Base-by-base conservation (phyloP, 2,797 vertebrate genomes). In the Acanthiza pusilla region DNA sequence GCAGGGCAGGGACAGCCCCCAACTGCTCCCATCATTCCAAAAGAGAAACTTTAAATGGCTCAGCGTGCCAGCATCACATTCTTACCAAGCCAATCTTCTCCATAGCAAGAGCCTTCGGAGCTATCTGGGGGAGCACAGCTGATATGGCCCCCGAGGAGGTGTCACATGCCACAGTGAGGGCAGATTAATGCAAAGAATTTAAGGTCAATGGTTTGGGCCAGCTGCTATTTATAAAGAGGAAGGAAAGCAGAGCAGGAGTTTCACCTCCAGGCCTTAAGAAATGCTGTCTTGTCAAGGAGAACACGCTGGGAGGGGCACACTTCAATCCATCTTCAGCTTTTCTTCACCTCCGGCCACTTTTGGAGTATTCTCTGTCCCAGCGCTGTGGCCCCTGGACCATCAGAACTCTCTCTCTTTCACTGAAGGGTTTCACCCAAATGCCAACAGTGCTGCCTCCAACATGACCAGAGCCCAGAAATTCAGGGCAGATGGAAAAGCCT, bases 201-300 rank as follows among this genome's bases (percentile, higher is more conserved):
- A 91, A 97, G 97, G 98, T 97, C 97, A 97, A 34, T 48, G 92
- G 85, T 82, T 97, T 92, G 85, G 86, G 91, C 94, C 45, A 78
- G 75, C 79, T 94, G 94, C 97, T 98, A 97, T 98, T 97, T 97
- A 97, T 98, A 97, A 96, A 86, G 93, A 91, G 68, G 86, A 71
- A 91, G 53, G 78, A 60, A 66, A 55, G 61, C 73, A 74, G 77
- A 79, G 30, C 51, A 62, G 65, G 71, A 84, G 62, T 30, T 81
- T 71, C 60, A 65, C 34, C 81, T 88, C 80, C 13, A 22, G 19
- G 68, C 67, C 36, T 22, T 29, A 57, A 38, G 83, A 81, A 80
- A 42, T 20, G 53, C 25, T n/a, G n/a, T 45, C 65, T 2, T 22
- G 20, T 62, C 26, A 5, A 29, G 71, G 57, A 68, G 84, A 78